Evolutionary conservation across 1,140 invertebrate species (phyloP).

Genomic region (Metaphire vulgaris): DNA sequence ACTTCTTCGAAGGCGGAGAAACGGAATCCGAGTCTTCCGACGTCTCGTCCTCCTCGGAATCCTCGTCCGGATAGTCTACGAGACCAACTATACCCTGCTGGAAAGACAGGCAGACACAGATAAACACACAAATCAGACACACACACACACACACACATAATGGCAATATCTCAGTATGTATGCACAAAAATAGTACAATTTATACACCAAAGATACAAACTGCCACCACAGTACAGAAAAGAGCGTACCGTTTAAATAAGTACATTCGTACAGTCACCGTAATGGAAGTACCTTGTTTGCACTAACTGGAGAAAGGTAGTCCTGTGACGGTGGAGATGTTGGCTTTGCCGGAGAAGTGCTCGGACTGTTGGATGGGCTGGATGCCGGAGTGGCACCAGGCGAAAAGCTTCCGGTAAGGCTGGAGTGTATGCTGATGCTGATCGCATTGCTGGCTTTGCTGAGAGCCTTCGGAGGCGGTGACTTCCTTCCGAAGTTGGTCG

Average conservation of each 20-base stretch:
- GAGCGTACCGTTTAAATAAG: too few species aligned
- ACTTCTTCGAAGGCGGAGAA: neutral
- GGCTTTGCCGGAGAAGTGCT: neutral
- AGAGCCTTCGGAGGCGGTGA: neutral
- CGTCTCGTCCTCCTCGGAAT: slow-evolving; percentile 87
- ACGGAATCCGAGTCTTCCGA: slow-evolving; percentile 56
- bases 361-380: neutral
- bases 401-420: neutral
- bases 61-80: slow-evolving; percentile 85
- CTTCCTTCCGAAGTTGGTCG: neutral
- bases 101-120: too few species aligned
- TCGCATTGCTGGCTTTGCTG: neutral
- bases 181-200: too few species aligned
- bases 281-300: neutral
- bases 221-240: too few species aligned
- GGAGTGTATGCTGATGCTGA: neutral
- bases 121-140: too few species aligned
- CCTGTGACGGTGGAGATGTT: neutral
- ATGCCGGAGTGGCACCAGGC: neutral
- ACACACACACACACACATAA: too few species aligned
- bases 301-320: neutral
- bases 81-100: slow-evolving; percentile 63
- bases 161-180: too few species aligned
- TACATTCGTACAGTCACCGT: too few species aligned
- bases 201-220: too few species aligned